These are phyloP conservation scores for Dryococelus australis DNA, from an alignment of 2,888 invertebrate genomes.

Conservation along the genomic window DNA sequence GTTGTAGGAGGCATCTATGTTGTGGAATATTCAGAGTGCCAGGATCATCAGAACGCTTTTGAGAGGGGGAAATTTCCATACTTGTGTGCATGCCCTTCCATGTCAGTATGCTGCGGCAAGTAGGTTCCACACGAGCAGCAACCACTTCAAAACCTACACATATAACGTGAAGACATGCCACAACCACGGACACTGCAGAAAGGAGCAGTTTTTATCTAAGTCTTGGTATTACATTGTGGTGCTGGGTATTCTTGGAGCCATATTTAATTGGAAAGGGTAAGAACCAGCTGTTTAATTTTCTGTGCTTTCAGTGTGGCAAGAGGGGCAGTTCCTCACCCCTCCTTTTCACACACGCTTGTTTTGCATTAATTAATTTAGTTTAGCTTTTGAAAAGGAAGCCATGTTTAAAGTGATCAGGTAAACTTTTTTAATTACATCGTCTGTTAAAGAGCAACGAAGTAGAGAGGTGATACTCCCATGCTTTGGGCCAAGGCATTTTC, in stretches of 20 bases:
- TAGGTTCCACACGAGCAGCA: background rate
- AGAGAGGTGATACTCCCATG: too few species aligned
- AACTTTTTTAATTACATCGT: too few species aligned
- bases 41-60: background rate
- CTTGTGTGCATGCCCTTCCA: background rate
- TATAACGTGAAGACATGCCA: background rate
- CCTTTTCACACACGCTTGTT: too few species aligned
- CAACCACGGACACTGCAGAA: background rate
- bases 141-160: background rate
- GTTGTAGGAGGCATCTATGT: background rate
- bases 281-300: background rate
- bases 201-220: background rate
- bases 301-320: background rate
- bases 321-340: too few species aligned
- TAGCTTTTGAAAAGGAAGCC: too few species aligned
- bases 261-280: background rate
- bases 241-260: background rate
- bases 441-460: too few species aligned
- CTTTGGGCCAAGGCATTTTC: too few species aligned
- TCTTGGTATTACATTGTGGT: background rate
- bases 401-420: too few species aligned
- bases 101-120: background rate
- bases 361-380: too few species aligned
- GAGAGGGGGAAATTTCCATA: background rate
- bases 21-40: background rate